Conservation (phyloP, 2,113 vertebrate genomes). For the Herpetotheres cachinnans region DNA sequence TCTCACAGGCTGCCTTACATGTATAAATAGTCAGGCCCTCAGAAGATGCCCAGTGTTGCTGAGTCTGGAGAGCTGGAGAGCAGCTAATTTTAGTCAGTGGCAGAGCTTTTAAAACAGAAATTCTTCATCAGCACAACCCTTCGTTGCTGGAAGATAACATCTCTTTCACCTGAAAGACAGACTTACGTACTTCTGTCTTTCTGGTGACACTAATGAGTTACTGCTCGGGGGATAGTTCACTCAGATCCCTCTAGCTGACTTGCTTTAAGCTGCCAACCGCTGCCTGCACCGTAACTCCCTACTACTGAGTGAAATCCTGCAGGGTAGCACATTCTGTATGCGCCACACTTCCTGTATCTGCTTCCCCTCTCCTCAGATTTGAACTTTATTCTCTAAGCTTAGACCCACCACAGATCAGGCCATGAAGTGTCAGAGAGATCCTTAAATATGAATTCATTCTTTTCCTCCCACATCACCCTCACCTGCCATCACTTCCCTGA, state of each 20-base stretch:
- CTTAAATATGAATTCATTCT: conserved; percentile 3
- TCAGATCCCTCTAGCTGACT: not conserved
- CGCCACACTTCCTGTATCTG: not conserved
- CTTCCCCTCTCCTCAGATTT: not conserved
- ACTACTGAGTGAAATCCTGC: not conserved
- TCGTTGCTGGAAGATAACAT: conserved; percentile 21
- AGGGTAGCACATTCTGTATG: not conserved
- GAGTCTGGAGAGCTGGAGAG: not conserved
- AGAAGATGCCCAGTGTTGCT: not conserved
- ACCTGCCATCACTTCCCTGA: conserved; percentile 55
- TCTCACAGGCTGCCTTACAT: not conserved
- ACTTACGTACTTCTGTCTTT: conserved; percentile 37
- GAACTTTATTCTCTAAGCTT: conserved; percentile 37
- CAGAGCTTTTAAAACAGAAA: conserved; percentile 25
- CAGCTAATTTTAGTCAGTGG: not conserved
- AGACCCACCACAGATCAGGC: conserved; percentile 2
- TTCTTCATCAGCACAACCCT: conserved; percentile 7
- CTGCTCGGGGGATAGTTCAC: not conserved
- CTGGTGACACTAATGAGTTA: conserved; percentile 47
- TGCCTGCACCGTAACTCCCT: not conserved
- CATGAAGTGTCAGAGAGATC: not conserved
- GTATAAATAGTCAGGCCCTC: not conserved
- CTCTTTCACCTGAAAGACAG: conserved; percentile 43
- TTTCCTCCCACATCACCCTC: conserved; percentile 42
- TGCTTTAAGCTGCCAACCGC: not conserved